These are phyloP conservation scores for Andrena trimmerana DNA, from an alignment of 2,888 invertebrate species.

Conservation along the genomic window DNA sequence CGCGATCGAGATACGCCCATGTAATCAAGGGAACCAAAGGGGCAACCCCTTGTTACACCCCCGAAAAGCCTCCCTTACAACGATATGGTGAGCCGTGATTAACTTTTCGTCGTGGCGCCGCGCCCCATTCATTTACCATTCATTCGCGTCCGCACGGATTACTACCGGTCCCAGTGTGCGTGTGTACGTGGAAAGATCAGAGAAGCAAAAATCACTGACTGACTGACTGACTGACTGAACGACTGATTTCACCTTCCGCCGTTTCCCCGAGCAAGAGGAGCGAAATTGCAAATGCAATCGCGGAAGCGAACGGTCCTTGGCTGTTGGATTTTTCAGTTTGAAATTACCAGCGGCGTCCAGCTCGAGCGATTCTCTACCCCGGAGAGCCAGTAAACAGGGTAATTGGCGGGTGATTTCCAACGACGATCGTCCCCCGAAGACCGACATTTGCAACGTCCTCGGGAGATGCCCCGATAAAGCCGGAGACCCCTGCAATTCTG, in stretches of 20 bases:
- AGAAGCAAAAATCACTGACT: slow-evolving; percentile 60
- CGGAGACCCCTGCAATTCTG: slow-evolving; percentile 33
- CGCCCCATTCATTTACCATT: slow-evolving; percentile 85
- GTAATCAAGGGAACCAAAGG: slow-evolving; percentile 83
- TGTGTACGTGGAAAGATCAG: slow-evolving; percentile 48
- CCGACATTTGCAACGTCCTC: slow-evolving; percentile 23
- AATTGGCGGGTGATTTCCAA: slow-evolving; percentile 24
- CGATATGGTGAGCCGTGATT: slow-evolving; percentile 85
- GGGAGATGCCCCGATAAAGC: slow-evolving; percentile 49
- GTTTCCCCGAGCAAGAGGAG: background rate
- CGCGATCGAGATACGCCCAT: slow-evolving; percentile 82
- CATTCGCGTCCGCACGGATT: slow-evolving; percentile 84
- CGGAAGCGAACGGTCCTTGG: background rate
- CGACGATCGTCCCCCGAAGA: slow-evolving; percentile 15
- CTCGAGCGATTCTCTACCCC: background rate
- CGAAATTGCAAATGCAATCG: slow-evolving; percentile 19
- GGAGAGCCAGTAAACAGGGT: slow-evolving; percentile 1
- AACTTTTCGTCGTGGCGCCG: slow-evolving; percentile 84
- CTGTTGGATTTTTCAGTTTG: background rate
- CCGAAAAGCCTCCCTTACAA: slow-evolving; percentile 71
- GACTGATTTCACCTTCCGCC: slow-evolving; percentile 31
- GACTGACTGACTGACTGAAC: slow-evolving; percentile 52
- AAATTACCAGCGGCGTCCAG: background rate
- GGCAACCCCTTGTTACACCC: slow-evolving; percentile 70
- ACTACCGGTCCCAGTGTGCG: slow-evolving; percentile 61